Evolutionary conservation across 2,888 invertebrate species (phyloP).

Genomic region (Flabesymbios commensalis): DNA sequence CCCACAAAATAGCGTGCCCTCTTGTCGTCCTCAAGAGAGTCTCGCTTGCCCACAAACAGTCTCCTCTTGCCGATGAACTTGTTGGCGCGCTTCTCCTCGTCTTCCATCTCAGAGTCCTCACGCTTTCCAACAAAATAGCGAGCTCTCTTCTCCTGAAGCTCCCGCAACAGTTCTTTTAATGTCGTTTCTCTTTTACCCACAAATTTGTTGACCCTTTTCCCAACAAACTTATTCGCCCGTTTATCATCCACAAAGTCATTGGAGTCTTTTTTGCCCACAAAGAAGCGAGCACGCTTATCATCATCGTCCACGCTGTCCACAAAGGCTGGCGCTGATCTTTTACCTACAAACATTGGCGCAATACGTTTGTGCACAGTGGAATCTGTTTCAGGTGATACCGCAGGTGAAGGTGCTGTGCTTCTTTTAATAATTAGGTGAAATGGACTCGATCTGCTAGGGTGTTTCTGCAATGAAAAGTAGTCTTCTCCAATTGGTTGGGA

Average conservation of each 20-base stretch:
- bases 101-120: background rate
- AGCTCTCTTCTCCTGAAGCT: slow-evolving; percentile 2
- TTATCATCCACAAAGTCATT: slow-evolving; percentile 19
- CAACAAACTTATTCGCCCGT: slow-evolving; percentile 20
- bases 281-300: slow-evolving; percentile 18
- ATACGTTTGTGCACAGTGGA: too few relatives aligned
- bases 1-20: background rate
- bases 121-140: slow-evolving; percentile 10
- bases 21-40: background rate
- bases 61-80: slow-evolving; percentile 12
- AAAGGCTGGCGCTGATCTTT: background rate
- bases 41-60: slow-evolving; percentile 17
- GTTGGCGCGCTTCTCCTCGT: background rate
- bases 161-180: background rate
- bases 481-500: too few relatives aligned
- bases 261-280: slow-evolving; percentile 17
- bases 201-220: slow-evolving; percentile 3
- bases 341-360: slow-evolving; percentile 23
- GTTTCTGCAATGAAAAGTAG: too few relatives aligned
- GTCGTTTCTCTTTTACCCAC: slow-evolving; percentile 11
- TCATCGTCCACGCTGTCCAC: background rate
- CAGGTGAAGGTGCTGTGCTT: too few relatives aligned
- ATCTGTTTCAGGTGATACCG: too few relatives aligned
- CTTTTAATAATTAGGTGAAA: too few relatives aligned
- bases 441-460: too few relatives aligned